These are phyloP conservation scores for Percopsis transmontana DNA, from an alignment of 2,113 vertebrate species.

Conservation along the genomic window DNA sequence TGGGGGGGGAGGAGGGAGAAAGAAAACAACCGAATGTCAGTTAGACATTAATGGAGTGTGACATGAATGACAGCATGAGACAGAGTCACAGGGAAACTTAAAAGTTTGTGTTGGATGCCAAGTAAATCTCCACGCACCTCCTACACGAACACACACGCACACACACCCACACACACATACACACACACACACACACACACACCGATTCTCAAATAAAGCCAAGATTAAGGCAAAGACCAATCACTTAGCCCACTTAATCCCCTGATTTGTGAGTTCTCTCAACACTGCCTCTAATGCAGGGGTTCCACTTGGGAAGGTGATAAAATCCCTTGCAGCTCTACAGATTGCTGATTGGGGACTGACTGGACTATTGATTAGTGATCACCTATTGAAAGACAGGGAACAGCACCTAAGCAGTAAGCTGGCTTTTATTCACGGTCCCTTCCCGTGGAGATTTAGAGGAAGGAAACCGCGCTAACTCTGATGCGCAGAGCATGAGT, in stretches of 20 bases:
- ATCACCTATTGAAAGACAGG: constrained; percentile 31
- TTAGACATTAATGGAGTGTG: constrained; percentile 22
- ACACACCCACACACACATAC: constrained; percentile 1
- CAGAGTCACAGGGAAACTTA: background rate
- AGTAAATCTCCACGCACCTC: background rate
- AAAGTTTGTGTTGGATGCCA: constrained; percentile 1
- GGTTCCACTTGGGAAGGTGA: constrained; percentile 8
- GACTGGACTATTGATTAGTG: constrained; percentile 35
- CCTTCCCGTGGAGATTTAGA: constrained; percentile 27
- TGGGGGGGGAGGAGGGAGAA: constrained; percentile 7
- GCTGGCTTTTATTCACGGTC: background rate
- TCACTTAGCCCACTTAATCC: constrained; percentile 16
- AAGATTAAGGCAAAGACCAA: background rate
- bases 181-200: background rate
- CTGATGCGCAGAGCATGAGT: background rate
- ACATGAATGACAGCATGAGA: background rate
- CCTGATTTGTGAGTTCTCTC: constrained; percentile 29
- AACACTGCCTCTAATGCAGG: background rate
- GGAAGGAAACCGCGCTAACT: constrained; percentile 26
- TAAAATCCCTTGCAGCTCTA: constrained; percentile 10
- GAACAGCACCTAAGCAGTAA: constrained; percentile 33
- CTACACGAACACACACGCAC: background rate
- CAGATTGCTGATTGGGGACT: constrained; percentile 35
- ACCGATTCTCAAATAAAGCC: background rate
- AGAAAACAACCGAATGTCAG: constrained; percentile 1